Conservation (phyloP, 2,797 vertebrate species). For the Amphiprion clarkii region DNA sequence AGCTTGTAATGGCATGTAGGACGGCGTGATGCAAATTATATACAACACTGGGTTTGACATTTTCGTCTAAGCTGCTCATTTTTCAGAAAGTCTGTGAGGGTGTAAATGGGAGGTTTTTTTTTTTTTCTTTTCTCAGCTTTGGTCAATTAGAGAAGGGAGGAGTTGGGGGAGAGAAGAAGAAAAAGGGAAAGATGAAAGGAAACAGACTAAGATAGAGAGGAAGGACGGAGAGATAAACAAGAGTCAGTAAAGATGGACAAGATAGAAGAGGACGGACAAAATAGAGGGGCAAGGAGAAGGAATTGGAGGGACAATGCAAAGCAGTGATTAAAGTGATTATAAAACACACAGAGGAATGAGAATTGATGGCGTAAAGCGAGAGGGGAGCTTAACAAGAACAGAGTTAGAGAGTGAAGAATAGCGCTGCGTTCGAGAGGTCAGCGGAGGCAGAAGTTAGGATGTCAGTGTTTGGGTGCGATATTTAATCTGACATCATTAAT, state of each 20-base stretch:
- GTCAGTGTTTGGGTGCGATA: constrained; percentile 30
- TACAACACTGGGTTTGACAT: constrained; percentile 76
- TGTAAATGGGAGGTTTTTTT: constrained; percentile 68
- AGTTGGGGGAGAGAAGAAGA: constrained; percentile 16
- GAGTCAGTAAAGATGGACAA: constrained; percentile 24
- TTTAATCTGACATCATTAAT: constrained; percentile 65
- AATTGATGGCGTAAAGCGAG: neutral
- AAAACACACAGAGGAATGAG: constrained; percentile 1
- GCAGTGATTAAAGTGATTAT: constrained; percentile 24
- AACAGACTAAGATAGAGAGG: neutral
- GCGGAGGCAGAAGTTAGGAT: constrained; percentile 22
- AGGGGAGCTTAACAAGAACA: constrained; percentile 11
- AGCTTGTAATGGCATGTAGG: constrained; percentile 67
- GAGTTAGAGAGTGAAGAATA: constrained; percentile 11
- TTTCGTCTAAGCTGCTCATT: constrained; percentile 70
- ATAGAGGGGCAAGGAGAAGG: neutral
- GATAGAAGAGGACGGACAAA: constrained; percentile 2
- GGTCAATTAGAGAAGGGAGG: constrained; percentile 59
- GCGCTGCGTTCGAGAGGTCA: constrained; percentile 27
- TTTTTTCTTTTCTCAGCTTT: constrained; percentile 25
- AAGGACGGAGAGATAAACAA: constrained; percentile 33
- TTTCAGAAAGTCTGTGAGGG: constrained; percentile 66
- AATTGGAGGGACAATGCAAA: constrained; percentile 13
- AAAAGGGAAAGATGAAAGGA: constrained; percentile 23
- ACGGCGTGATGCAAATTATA: constrained; percentile 72